A percentile compares a stretch with the other conserved stretches of the same genome.
Evolutionary conservation across 2,888 invertebrate species (phyloP).

Genomic region (Rapana venosa): DNA sequence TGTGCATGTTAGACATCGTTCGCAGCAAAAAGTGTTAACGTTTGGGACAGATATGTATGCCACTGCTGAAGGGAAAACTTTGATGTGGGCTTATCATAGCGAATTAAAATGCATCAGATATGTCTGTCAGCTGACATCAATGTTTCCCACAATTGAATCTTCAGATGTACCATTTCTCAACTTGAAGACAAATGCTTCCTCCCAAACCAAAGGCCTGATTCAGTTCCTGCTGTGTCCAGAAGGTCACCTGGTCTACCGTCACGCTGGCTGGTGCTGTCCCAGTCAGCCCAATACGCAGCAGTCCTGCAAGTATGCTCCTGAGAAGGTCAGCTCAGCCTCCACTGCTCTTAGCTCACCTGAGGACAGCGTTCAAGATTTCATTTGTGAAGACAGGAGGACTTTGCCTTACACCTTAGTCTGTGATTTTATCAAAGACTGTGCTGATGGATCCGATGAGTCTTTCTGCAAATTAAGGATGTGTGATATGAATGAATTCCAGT

Average conservation of each 20-base stretch:
- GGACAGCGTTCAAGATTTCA: neutral
- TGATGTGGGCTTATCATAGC: neutral
- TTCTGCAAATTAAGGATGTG: neutral
- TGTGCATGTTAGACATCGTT: neutral
- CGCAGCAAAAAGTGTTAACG: neutral
- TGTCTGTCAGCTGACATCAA: neutral
- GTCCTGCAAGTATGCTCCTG: neutral
- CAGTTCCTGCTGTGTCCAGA: neutral
- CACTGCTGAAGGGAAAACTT: neutral
- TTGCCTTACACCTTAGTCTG: slow-evolving; percentile 13
- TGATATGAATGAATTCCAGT: neutral
- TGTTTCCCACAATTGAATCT: neutral
- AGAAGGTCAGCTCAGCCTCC: neutral
- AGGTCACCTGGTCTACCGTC: neutral
- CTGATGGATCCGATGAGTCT: neutral
- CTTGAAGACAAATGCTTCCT: neutral
- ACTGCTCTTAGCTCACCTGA: neutral
- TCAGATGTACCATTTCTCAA: neutral
- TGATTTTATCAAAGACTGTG: slow-evolving; percentile 20
- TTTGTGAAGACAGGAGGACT: neutral
- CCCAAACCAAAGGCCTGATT: neutral
- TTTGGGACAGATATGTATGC: neutral
- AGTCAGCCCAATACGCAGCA: too few relatives aligned
- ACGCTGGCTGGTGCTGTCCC: neutral
- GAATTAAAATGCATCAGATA: neutral